A percentile compares a stretch with the other conserved stretches of the same genome.
These are phyloP conservation scores for Dermatemys mawii DNA, from an alignment of 2,113 vertebrate species.

Conservation along the genomic window DNA sequence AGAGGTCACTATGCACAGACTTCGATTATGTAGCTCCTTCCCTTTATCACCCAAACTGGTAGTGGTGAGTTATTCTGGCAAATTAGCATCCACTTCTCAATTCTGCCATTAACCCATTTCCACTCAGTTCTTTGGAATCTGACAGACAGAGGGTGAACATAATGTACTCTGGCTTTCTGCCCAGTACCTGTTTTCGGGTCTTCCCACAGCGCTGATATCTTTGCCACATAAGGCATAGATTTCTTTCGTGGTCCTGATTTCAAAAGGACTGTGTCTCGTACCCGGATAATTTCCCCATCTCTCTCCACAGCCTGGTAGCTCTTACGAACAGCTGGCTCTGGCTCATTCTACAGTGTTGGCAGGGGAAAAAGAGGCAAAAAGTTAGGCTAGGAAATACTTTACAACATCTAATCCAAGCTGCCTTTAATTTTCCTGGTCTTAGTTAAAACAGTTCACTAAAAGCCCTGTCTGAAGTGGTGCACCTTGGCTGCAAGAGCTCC, in stretches of 20 bases:
- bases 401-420: neutral
- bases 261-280: conserved; percentile 94
- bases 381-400: neutral
- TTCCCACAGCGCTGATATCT: conserved; percentile 96
- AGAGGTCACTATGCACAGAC: neutral
- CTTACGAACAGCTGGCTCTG: conserved; percentile 87
- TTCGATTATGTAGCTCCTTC: neutral
- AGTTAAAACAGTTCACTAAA: rapidly evolving
- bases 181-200: conserved; percentile 93
- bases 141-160: rapidly evolving
- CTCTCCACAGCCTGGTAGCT: conserved; percentile 95
- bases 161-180: rapidly evolving
- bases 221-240: conserved; percentile 95
- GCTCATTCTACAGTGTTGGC: conserved; percentile 84
- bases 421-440: neutral
- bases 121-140: neutral
- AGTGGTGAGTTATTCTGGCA: neutral
- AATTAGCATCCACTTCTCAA: rapidly evolving
- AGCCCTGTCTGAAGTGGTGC: neutral
- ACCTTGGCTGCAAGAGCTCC: neutral
- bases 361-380: neutral
- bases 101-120: neutral
- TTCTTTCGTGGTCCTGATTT: conserved; percentile 96
- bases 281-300: conserved; percentile 91
- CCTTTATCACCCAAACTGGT: neutral